Evolutionary conservation across 1,140 invertebrate species (phyloP).

Genomic region (Holcopasites calliopsidis): DNA sequence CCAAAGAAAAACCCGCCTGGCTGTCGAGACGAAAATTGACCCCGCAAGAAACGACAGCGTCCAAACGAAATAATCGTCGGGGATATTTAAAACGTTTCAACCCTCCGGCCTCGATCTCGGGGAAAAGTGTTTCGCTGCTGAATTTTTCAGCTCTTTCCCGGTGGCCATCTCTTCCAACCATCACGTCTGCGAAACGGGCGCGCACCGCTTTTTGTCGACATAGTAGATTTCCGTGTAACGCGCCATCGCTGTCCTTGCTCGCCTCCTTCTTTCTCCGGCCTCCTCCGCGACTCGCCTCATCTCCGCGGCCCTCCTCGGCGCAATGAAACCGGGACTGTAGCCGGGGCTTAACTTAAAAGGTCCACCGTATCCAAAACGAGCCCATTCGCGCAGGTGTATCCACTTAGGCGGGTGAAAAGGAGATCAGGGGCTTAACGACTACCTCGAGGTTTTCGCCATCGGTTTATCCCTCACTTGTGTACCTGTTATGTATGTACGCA

Average conservation of each 20-base stretch:
- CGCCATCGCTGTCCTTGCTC: slow-evolving; percentile 3
- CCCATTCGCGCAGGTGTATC: slow-evolving; percentile 63
- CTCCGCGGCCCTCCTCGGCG: slow-evolving; percentile 28
- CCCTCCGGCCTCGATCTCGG: background rate
- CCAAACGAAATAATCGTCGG: slow-evolving; percentile 50
- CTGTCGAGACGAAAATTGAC: background rate
- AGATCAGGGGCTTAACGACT: slow-evolving; percentile 64
- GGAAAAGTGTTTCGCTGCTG: slow-evolving; percentile 44
- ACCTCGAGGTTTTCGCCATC: slow-evolving; percentile 56
- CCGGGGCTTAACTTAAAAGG: slow-evolving; percentile 63
- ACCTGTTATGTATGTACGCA: background rate
- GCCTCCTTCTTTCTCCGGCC: slow-evolving; percentile 26
- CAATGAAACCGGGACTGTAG: slow-evolving; percentile 56
- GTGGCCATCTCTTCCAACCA: slow-evolving; percentile 22
- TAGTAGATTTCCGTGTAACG: slow-evolving; percentile 63
- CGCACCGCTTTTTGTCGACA: slow-evolving; percentile 57
- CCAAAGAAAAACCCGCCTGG: too few relatives aligned
- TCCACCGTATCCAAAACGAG: slow-evolving; percentile 63
- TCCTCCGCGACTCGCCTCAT: background rate
- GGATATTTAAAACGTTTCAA: slow-evolving; percentile 51
- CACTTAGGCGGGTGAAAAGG: slow-evolving; percentile 62
- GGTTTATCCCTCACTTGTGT: slow-evolving; percentile 43
- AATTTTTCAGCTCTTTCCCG: slow-evolving; percentile 47
- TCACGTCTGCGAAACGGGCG: slow-evolving; percentile 44
- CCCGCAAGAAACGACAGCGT: background rate